These are phyloP conservation scores for Camponotus floridanus DNA, from an alignment of 1,140 invertebrate species.

Conservation along the genomic window DNA sequence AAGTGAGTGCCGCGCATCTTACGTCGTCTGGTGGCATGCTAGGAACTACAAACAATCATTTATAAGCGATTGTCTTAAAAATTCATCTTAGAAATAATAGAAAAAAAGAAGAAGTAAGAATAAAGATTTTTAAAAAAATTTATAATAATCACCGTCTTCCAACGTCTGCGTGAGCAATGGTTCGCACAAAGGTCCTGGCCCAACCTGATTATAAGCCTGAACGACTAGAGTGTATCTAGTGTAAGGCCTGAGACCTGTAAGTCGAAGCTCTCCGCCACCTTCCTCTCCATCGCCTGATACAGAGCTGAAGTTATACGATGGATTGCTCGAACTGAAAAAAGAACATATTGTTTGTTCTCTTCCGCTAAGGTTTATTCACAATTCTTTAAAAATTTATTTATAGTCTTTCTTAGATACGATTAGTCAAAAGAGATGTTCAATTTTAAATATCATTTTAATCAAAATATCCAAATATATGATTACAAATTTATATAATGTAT, in stretches of 20 bases:
- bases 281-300: conserved; percentile 90
- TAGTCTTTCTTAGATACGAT: neutral
- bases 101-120: neutral
- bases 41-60: conserved; percentile 87
- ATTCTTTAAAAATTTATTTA: neutral
- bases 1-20: conserved; percentile 90
- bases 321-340: conserved; percentile 82
- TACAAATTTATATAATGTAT: neutral
- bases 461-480: neutral
- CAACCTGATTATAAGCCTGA: conserved; percentile 95
- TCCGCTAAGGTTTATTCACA: neutral
- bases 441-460: conserved; percentile 1
- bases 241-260: conserved; percentile 91
- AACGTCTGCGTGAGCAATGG: conserved; percentile 92
- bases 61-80: neutral
- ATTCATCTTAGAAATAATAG: neutral
- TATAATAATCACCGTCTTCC: conserved; percentile 90
- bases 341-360: neutral
- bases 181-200: conserved; percentile 92
- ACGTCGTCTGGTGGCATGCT: conserved; percentile 91
- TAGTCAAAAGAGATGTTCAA: neutral
- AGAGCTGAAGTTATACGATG: conserved; percentile 89
- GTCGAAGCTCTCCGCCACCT: conserved; percentile 88
- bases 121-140: neutral
- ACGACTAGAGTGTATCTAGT: conserved; percentile 93